A percentile compares a stretch with the other conserved stretches of the same genome.
Evolutionary conservation across 2,113 vertebrate genomes (phyloP).

Genomic region (Sylvietta virens): DNA sequence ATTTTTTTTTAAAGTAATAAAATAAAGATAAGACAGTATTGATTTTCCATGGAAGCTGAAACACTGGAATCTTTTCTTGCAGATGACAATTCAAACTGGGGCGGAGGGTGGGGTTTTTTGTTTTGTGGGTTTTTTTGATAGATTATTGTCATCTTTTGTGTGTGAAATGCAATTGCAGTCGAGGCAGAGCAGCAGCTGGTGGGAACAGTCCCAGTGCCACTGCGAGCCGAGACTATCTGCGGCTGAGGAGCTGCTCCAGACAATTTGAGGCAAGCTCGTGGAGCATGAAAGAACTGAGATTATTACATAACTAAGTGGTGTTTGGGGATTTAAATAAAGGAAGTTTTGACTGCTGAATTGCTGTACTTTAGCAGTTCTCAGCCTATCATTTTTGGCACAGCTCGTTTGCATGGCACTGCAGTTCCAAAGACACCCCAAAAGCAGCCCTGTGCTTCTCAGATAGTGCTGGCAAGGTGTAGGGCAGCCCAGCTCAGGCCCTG

Average conservation of each 20-base stretch:
- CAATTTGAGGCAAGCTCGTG: background rate
- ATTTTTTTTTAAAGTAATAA: conserved; percentile 15
- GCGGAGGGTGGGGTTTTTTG: background rate
- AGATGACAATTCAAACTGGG: background rate
- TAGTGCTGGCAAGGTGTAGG: background rate
- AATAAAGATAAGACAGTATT: conserved; percentile 57
- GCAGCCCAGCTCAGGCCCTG: background rate
- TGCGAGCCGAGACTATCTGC: background rate
- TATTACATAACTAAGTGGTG: conserved; percentile 50
- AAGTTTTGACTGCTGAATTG: conserved; percentile 66
- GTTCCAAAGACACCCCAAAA: conserved; percentile 25
- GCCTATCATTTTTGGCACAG: conserved; percentile 68
- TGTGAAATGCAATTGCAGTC: background rate
- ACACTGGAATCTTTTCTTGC: conserved; percentile 42
- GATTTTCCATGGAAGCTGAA: conserved; percentile 53
- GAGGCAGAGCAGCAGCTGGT: background rate
- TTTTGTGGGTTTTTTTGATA: background rate
- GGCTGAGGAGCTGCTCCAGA: conserved; percentile 30
- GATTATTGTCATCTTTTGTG: conserved; percentile 21
- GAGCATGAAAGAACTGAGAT: conserved; percentile 28
- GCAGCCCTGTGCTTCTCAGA: background rate
- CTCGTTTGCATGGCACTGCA: background rate
- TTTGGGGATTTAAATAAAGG: conserved; percentile 68
- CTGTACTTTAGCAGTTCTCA: conserved; percentile 39
- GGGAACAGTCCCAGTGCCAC: background rate